These are phyloP conservation scores for Phymanthus crucifer DNA, from an alignment of 92 coral and sea anemone genomes.

Conservation along the genomic window DNA sequence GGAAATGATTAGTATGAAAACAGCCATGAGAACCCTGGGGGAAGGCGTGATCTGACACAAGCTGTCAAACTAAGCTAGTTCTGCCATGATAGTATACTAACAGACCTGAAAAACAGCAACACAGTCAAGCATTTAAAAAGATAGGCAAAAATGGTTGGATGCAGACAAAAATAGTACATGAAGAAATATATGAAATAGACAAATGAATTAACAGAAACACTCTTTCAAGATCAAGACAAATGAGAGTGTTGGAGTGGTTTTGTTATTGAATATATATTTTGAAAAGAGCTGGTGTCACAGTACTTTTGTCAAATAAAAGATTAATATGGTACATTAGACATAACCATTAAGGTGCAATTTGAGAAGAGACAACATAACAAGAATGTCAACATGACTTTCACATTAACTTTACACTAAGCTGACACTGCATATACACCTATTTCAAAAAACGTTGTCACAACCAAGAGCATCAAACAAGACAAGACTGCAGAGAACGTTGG, in stretches of 20 bases:
- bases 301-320: background rate
- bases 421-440: no score
- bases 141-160: background rate
- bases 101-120: conserved; percentile 17
- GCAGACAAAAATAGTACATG: conserved; percentile 1
- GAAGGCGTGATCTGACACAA: background rate
- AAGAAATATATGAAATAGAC: background rate
- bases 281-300: background rate
- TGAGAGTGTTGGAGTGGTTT: background rate
- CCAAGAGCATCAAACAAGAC: no score
- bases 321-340: background rate
- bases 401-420: no score
- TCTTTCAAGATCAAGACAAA: background rate
- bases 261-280: background rate
- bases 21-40: conserved; percentile 1
- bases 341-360: background rate
- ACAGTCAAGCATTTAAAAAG: background rate
- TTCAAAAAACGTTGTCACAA: no score
- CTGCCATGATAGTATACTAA: background rate
- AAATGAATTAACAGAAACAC: background rate
- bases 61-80: conserved; percentile 41
- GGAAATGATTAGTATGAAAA: background rate
- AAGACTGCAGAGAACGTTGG: no score
- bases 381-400: no score
- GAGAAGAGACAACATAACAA: background rate